phyloP scores from a whole-genome alignment of 2,888 invertebrate species.

The Yponomeuta cagnagella region DNA sequence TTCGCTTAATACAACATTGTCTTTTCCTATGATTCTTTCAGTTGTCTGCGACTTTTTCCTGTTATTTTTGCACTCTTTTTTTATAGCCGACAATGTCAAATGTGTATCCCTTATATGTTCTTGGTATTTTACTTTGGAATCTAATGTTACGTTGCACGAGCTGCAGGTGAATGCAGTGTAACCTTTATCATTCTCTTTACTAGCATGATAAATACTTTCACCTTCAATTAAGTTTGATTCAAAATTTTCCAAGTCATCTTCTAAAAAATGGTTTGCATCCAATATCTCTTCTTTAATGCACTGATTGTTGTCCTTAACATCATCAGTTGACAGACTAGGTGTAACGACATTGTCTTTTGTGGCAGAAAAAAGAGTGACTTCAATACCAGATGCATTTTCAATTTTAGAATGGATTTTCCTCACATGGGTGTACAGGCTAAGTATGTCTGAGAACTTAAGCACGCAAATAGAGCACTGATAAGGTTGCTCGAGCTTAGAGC shows the following conservation, averaged over 20 bases:
- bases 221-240: background rate
- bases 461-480: constrained; percentile 28
- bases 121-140: background rate
- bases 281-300: background rate
- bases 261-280: background rate
- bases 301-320: background rate
- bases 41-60: constrained; percentile 18
- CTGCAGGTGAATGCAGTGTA: background rate
- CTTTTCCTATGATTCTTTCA: constrained; percentile 17
- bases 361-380: background rate
- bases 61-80: constrained; percentile 24
- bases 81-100: background rate
- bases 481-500: constrained; percentile 15
- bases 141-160: background rate
- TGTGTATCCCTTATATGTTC: background rate
- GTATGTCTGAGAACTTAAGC: constrained; percentile 23
- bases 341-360: background rate
- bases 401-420: constrained; percentile 14
- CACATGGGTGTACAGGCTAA: constrained; percentile 26
- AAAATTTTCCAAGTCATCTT: background rate
- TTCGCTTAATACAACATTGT: background rate
- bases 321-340: background rate
- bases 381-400: background rate
- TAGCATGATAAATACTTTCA: background rate
- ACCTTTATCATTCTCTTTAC: background rate